A percentile compares a stretch with the other conserved stretches of the same genome.
Evolutionary conservation across 2,888 invertebrate species (phyloP).

Genomic region (Tachystola acroxantha): DNA sequence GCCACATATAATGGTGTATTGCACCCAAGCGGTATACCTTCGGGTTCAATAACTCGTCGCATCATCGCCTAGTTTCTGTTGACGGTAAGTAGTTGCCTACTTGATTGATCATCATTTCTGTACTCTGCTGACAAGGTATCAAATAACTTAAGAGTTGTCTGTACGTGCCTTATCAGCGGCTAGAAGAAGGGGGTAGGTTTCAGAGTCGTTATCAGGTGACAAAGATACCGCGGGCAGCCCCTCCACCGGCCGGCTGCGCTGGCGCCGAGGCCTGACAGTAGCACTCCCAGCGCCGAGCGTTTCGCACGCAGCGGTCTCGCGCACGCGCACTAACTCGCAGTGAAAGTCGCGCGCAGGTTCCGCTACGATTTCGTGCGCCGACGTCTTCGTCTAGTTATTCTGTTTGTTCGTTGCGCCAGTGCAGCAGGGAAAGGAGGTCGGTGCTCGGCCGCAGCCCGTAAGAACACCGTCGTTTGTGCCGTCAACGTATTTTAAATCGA

Average conservation of each 20-base stretch:
- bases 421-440: conserved; percentile 75
- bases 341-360: conserved; percentile 72
- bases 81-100: too few relatives aligned
- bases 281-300: conserved; percentile 56
- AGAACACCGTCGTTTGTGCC: conserved; percentile 53
- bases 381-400: conserved; percentile 72
- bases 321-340: conserved; percentile 48
- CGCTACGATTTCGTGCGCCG: conserved; percentile 61
- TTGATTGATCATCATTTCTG: too few relatives aligned
- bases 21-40: too few relatives aligned
- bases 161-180: too few relatives aligned
- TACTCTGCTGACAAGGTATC: too few relatives aligned
- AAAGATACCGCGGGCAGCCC: conserved; percentile 31
- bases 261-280: conserved; percentile 42
- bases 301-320: conserved; percentile 53
- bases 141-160: too few relatives aligned
- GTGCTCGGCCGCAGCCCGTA: conserved; percentile 52
- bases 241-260: conserved; percentile 37
- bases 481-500: conserved; percentile 32
- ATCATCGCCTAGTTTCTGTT: too few relatives aligned
- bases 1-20: too few relatives aligned
- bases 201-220: conserved; percentile 49
- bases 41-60: too few relatives aligned
- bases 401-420: conserved; percentile 74
- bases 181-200: conserved; percentile 48